Conservation (phyloP, 2,113 vertebrate genomes). For the Perca fluviatilis region DNA sequence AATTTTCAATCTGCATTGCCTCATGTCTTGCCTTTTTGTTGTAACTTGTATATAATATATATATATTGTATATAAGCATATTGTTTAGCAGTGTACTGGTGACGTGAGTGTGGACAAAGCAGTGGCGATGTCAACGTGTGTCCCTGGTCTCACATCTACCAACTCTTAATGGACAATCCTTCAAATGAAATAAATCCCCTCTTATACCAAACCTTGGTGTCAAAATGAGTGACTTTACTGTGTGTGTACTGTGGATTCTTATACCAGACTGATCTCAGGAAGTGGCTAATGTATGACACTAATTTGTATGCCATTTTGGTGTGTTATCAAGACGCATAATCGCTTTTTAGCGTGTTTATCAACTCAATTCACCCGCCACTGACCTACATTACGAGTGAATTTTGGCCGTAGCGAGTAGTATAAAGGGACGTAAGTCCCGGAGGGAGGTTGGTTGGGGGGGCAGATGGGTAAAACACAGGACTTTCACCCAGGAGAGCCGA, state of each 20-base stretch:
- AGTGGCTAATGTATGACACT: no score
- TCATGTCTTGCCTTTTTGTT: background rate
- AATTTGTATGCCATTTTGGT: no score
- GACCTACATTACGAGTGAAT: no score
- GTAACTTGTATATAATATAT: background rate
- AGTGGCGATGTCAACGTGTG: background rate
- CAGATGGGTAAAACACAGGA: no score
- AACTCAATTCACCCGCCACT: no score
- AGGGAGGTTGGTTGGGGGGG: no score
- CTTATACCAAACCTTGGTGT: background rate
- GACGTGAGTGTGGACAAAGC: background rate
- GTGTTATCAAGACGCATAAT: no score
- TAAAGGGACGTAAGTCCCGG: no score
- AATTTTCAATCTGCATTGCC: background rate
- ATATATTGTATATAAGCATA: background rate
- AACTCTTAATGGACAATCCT: conserved; percentile 16
- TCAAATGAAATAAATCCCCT: conserved; percentile 15
- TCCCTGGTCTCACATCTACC: background rate
- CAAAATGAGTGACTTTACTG: background rate
- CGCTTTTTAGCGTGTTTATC: no score
- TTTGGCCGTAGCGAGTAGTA: no score
- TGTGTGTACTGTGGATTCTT: no score
- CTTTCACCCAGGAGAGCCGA: no score
- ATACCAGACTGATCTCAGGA: background rate
- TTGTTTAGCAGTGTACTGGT: background rate